These are phyloP conservation scores for Campaea margaritaria DNA, from an alignment of 2,888 invertebrate species.

Conservation along the genomic window DNA sequence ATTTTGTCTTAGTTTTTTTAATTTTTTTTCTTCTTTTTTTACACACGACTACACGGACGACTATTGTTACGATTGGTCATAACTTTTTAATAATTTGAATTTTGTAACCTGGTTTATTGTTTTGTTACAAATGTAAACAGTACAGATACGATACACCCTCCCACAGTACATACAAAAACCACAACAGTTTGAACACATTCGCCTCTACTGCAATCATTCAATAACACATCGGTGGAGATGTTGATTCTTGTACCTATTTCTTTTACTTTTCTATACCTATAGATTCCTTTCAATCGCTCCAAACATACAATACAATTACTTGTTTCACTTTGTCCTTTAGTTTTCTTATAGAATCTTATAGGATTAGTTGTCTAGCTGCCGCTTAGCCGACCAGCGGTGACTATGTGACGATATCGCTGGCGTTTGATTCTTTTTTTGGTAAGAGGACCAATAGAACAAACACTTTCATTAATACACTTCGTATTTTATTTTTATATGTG, in stretches of 20 bases:
- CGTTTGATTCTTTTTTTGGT: constrained; percentile 57
- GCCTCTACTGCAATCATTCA: constrained; percentile 22
- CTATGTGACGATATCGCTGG: constrained; percentile 63
- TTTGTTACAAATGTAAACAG: constrained; percentile 9
- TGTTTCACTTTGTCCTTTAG: constrained; percentile 44
- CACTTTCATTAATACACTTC: too few relatives aligned
- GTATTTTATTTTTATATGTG: too few relatives aligned
- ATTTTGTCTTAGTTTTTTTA: constrained; percentile 71
- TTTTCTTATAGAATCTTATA: constrained; percentile 55
- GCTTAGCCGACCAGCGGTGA: constrained; percentile 78
- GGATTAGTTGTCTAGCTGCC: constrained; percentile 58
- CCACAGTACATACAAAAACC: constrained; percentile 8
- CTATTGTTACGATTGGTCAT: constrained; percentile 40
- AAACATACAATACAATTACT: constrained; percentile 41
- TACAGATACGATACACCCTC: constrained; percentile 8
- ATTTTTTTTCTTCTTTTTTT: constrained; percentile 55
- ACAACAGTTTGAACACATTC: constrained; percentile 5
- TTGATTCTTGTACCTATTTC: constrained; percentile 4
- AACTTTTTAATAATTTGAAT: constrained; percentile 17
- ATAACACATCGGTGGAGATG: constrained; percentile 25
- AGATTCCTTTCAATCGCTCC: constrained; percentile 32
- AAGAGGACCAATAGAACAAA: constrained; percentile 43
- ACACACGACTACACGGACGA: constrained; percentile 58
- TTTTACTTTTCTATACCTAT: constrained; percentile 28
- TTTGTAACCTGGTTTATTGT: constrained; percentile 18